These are phyloP conservation scores for Diabrotica balteata DNA, from an alignment of 2,888 invertebrate species.

Conservation along the genomic window DNA sequence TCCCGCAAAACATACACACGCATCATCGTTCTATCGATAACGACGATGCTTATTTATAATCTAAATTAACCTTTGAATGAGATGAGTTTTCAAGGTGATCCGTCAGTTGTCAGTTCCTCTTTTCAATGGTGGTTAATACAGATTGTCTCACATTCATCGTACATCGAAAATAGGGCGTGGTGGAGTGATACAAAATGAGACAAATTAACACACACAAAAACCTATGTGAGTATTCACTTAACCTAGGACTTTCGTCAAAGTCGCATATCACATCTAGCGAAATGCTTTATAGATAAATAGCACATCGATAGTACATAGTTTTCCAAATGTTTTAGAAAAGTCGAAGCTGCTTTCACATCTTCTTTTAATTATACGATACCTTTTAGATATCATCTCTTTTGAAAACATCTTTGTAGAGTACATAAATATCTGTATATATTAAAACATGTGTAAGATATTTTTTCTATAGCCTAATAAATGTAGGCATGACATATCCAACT, in stretches of 20 bases:
- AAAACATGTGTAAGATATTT: too few species aligned
- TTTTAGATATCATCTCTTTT: too few species aligned
- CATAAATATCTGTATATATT: too few species aligned
- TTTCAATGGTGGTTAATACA: conserved; percentile 27
- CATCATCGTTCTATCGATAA: conserved; percentile 9
- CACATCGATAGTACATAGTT: too few species aligned
- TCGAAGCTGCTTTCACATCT: too few species aligned
- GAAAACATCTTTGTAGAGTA: too few species aligned
- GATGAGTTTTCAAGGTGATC: conserved; percentile 26
- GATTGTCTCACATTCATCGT: conserved; percentile 22
- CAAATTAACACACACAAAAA: conserved; percentile 24
- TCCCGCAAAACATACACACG: conserved; percentile 16
- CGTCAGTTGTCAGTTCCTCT: conserved; percentile 25
- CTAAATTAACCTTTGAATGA: conserved; percentile 23
- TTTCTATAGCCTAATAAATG: too few species aligned
- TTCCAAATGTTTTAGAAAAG: too few species aligned
- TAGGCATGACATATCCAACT: too few species aligned
- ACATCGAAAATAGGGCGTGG: conserved; percentile 27
- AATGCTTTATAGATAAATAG: conserved; percentile 1
- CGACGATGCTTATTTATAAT: conserved; percentile 18
- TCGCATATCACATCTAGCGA: background rate
- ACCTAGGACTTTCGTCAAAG: conserved; percentile 12
- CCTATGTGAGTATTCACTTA: conserved; percentile 27
- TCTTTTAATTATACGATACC: too few species aligned
- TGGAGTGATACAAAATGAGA: conserved; percentile 26